These are phyloP conservation scores for Bombus sylvicola DNA, from an alignment of 1,140 invertebrate species.

Conservation along the genomic window DNA sequence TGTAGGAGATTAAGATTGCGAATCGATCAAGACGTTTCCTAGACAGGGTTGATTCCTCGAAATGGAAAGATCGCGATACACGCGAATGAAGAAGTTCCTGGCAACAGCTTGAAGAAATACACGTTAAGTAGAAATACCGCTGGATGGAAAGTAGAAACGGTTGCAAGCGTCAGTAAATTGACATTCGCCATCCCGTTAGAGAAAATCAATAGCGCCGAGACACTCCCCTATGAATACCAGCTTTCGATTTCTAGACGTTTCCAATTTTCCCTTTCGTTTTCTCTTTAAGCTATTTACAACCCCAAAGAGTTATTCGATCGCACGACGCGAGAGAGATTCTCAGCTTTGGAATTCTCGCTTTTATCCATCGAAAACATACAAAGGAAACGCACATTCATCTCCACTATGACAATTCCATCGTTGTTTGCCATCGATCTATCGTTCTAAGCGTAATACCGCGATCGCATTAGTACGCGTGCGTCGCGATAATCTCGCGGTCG, in stretches of 20 bases:
- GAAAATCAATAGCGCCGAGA: neutral
- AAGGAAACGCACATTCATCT: neutral
- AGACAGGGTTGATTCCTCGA: neutral
- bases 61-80: neutral
- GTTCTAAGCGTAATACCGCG: neutral
- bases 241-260: neutral
- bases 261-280: neutral
- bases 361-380: neutral
- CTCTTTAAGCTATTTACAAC: neutral
- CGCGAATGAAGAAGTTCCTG: neutral
- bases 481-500: constrained; percentile 21
- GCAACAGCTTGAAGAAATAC: neutral
- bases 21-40: neutral
- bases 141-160: neutral
- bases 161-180: neutral
- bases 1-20: constrained; percentile 8
- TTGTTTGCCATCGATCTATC: constrained; percentile 11
- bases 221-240: neutral
- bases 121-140: neutral
- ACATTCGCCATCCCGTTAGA: neutral
- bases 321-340: neutral
- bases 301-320: neutral
- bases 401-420: neutral
- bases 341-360: neutral
- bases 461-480: constrained; percentile 10